Evolutionary conservation across 2,888 invertebrate species (phyloP).

Genomic region (Drosophila testacea): DNA sequence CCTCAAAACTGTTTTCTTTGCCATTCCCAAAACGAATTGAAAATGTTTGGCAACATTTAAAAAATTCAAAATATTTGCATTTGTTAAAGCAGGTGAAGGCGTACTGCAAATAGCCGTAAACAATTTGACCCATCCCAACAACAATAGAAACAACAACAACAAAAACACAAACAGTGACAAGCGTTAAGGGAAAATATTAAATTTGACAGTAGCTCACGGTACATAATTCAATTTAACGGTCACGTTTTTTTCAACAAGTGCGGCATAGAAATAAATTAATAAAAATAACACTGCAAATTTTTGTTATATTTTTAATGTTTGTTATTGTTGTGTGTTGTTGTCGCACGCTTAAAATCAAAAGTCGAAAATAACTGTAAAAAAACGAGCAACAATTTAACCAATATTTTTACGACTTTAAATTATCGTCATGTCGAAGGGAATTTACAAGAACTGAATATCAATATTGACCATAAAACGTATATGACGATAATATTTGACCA

Average conservation of each 20-base stretch:
- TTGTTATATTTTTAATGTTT: background rate
- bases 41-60: slow-evolving; percentile 41
- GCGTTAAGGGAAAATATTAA: slow-evolving; percentile 27
- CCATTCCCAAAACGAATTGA: slow-evolving; percentile 14
- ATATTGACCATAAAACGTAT: slow-evolving; percentile 28
- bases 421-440: background rate
- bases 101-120: slow-evolving; percentile 63
- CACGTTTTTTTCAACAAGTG: slow-evolving; percentile 65
- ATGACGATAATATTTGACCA: background rate
- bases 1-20: slow-evolving; percentile 1
- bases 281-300: slow-evolving; percentile 22
- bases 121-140: slow-evolving; percentile 55
- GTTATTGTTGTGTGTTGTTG: background rate
- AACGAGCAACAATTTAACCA: background rate
- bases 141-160: slow-evolving; percentile 25
- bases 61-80: slow-evolving; percentile 50
- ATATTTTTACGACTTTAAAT: background rate
- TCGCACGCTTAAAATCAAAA: slow-evolving; percentile 9
- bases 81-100: slow-evolving; percentile 30
- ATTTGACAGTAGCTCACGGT: slow-evolving; percentile 41
- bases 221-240: slow-evolving; percentile 67
- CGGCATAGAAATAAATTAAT: slow-evolving; percentile 37
- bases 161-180: slow-evolving; percentile 18
- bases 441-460: slow-evolving; percentile 28
- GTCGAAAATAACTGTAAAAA: background rate